These are phyloP conservation scores for Lophura swinhoii DNA, from an alignment of 2,797 vertebrate species.

Conservation along the genomic window DNA sequence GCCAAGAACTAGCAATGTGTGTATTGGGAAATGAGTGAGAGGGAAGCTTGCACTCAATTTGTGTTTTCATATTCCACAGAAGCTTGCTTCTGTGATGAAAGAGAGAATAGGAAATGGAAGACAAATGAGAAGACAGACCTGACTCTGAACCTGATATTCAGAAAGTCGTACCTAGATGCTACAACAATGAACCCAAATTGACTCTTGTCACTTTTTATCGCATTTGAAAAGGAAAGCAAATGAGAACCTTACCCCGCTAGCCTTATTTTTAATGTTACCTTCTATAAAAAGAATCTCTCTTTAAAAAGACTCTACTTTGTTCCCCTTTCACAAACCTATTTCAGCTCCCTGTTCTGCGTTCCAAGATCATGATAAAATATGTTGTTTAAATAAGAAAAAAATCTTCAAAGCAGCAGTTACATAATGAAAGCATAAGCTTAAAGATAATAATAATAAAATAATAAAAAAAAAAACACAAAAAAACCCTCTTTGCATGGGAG, in stretches of 20 bases:
- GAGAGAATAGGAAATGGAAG: neutral
- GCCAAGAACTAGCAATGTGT: neutral
- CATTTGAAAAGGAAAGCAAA: neutral
- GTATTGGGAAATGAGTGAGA: neutral
- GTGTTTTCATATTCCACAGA: neutral
- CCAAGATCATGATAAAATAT: neutral
- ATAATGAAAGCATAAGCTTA: slow-evolving; percentile 35
- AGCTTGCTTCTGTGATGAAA: accelerated
- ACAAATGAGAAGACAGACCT: neutral
- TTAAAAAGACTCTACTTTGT: neutral
- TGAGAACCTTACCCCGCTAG: neutral
- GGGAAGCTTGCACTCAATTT: neutral
- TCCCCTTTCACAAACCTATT: slow-evolving; percentile 10
- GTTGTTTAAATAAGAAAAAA: slow-evolving; percentile 16
- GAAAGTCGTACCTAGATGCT: neutral
- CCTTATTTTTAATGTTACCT: neutral
- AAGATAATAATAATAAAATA: neutral
- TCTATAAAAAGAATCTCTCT: neutral
- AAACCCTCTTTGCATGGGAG: neutral
- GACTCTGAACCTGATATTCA: neutral
- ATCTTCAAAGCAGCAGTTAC: slow-evolving; percentile 41
- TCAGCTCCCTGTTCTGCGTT: neutral
- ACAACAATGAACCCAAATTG: neutral
- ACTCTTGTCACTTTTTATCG: slow-evolving; percentile 30
- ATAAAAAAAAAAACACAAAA: neutral